These are phyloP conservation scores for Aphelocoma coerulescens DNA, from an alignment of 2,113 vertebrate species.

Conservation along the genomic window DNA sequence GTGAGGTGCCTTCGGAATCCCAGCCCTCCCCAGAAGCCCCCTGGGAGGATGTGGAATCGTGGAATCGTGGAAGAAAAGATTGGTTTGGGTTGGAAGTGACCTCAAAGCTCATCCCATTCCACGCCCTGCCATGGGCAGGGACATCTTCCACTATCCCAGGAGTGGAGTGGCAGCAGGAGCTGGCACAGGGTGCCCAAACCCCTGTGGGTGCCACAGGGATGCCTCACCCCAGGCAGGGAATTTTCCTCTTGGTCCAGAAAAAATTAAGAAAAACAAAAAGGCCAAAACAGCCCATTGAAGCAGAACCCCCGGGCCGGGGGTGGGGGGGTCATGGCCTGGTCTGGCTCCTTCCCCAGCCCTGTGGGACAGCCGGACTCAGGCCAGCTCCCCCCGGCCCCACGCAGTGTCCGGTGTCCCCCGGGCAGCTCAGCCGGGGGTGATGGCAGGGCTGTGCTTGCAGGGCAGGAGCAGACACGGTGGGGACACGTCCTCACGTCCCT, in stretches of 20 bases:
- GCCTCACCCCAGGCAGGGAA: background rate
- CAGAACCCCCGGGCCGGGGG: background rate
- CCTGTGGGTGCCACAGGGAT: background rate
- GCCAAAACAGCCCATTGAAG: background rate
- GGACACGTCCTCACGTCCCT: rapidly evolving
- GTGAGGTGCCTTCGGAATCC: background rate
- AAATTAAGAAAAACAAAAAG: background rate
- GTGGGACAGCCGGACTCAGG: background rate
- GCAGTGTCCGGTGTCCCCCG: background rate
- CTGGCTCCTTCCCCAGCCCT: background rate
- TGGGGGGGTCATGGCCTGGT: background rate
- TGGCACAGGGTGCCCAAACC: background rate
- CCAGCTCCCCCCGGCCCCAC: background rate
- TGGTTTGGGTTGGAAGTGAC: background rate
- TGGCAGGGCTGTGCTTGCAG: background rate
- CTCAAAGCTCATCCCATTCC: background rate
- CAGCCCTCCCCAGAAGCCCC: background rate
- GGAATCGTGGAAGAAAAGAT: background rate
- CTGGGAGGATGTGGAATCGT: rapidly evolving
- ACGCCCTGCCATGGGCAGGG: background rate
- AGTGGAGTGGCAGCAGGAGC: background rate
- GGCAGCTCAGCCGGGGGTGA: background rate
- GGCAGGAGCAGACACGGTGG: background rate
- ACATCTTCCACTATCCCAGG: background rate
- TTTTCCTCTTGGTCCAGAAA: background rate